These are phyloP conservation scores for Pyrocoelia pectoralis DNA, from an alignment of 2,888 invertebrate genomes.

Conservation along the genomic window DNA sequence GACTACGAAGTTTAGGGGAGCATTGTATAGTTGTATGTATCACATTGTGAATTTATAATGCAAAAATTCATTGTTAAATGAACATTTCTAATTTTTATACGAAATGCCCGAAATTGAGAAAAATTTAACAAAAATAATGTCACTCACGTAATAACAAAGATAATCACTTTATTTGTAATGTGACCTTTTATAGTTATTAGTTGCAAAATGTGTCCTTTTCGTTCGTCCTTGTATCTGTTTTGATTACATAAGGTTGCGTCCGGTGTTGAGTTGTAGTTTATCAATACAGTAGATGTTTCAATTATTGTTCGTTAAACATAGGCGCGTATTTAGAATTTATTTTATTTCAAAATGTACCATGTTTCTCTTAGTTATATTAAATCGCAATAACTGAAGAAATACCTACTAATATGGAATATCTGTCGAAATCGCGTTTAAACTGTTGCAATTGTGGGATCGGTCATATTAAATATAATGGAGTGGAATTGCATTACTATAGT, in stretches of 20 bases:
- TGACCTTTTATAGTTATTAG: conserved; percentile 31
- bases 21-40: too few species aligned
- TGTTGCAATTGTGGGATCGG: conserved; percentile 34
- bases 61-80: too few species aligned
- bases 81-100: too few species aligned
- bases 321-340: neutral
- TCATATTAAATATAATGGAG: conserved; percentile 30
- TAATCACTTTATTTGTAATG: conserved; percentile 1
- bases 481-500: conserved; percentile 25
- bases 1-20: too few species aligned
- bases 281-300: neutral
- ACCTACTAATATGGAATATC: conserved; percentile 20
- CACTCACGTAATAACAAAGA: neutral
- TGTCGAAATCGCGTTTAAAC: conserved; percentile 33
- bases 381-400: neutral
- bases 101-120: neutral
- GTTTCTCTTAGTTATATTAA: neutral
- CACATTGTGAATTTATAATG: too few species aligned
- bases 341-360: conserved; percentile 2
- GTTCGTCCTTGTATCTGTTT: conserved; percentile 28
- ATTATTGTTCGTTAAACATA: conserved; percentile 5
- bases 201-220: conserved; percentile 31
- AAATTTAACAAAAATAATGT: neutral
- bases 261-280: conserved; percentile 12
- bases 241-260: conserved; percentile 26